Evolutionary conservation across 2,797 vertebrate species (phyloP).

Genomic region (Tragopan temminckii): DNA sequence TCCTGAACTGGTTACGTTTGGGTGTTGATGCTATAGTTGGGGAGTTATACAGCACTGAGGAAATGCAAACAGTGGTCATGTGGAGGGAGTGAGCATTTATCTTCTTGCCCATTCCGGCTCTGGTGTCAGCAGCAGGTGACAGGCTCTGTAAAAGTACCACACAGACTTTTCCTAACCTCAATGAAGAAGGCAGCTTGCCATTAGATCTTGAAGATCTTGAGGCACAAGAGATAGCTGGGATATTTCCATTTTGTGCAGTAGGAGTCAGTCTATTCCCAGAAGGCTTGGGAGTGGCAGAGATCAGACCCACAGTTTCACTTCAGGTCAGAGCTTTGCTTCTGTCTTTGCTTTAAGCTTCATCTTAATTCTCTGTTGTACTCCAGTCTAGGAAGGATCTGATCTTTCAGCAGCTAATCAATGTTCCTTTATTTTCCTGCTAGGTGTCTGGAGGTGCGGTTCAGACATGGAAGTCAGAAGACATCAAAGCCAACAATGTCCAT

Average conservation of each 20-base stretch:
- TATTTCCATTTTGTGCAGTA: neutral
- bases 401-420: neutral
- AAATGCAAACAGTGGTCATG: neutral
- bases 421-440: conserved; percentile 72
- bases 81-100: neutral
- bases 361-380: neutral
- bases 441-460: conserved; percentile 24
- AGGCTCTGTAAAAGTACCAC: neutral
- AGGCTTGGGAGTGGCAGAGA: neutral
- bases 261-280: neutral
- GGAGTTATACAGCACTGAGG: neutral
- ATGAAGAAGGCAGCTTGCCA: neutral
- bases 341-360: neutral
- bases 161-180: neutral
- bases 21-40: neutral
- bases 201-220: neutral
- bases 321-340: neutral
- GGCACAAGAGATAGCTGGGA: neutral
- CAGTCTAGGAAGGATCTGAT: neutral
- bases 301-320: neutral
- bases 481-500: conserved; percentile 88
- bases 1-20: neutral
- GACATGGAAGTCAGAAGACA: conserved; percentile 84
- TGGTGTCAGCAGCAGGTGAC: neutral
- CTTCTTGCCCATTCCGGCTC: neutral